Conservation (phyloP, 2,888 invertebrate genomes). For the Amphipoea lucens region DNA sequence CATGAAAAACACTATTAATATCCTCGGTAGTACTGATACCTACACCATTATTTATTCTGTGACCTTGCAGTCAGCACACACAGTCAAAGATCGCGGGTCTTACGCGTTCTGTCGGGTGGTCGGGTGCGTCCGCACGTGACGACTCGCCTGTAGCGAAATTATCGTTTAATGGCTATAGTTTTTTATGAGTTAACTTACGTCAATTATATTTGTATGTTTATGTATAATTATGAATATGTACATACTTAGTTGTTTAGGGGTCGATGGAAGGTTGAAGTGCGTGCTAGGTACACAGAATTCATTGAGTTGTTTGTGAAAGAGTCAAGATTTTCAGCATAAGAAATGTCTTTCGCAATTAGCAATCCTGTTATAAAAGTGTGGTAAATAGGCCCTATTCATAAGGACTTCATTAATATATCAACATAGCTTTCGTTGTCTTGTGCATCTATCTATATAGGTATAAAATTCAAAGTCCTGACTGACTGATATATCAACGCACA, state of each 20-base stretch:
- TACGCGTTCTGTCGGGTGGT: slow-evolving; percentile 15
- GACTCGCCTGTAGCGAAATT: slow-evolving; percentile 36
- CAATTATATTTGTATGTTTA: slow-evolving; percentile 32
- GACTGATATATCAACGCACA: too few species aligned
- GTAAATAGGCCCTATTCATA: not conserved
- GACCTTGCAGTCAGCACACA: slow-evolving; percentile 56
- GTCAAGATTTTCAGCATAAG: not conserved
- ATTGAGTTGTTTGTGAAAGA: not conserved
- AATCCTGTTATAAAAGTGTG: not conserved
- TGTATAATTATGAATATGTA: not conserved
- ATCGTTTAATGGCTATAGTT: slow-evolving; percentile 20
- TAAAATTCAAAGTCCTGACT: too few species aligned
- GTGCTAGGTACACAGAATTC: not conserved
- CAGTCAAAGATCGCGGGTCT: slow-evolving; percentile 40
- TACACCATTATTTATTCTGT: slow-evolving; percentile 22
- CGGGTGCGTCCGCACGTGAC: slow-evolving; percentile 52
- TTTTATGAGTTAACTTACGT: slow-evolving; percentile 27
- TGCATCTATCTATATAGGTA: not conserved
- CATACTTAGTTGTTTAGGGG: not conserved
- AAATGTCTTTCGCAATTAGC: not conserved
- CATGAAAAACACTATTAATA: slow-evolving; percentile 13
- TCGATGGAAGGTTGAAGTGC: not conserved
- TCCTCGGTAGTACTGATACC: slow-evolving; percentile 17
- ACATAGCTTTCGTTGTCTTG: not conserved
- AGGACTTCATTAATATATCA: not conserved